These are phyloP conservation scores for Agapornis roseicollis DNA, from an alignment of 2,113 vertebrate species.

Conservation along the genomic window DNA sequence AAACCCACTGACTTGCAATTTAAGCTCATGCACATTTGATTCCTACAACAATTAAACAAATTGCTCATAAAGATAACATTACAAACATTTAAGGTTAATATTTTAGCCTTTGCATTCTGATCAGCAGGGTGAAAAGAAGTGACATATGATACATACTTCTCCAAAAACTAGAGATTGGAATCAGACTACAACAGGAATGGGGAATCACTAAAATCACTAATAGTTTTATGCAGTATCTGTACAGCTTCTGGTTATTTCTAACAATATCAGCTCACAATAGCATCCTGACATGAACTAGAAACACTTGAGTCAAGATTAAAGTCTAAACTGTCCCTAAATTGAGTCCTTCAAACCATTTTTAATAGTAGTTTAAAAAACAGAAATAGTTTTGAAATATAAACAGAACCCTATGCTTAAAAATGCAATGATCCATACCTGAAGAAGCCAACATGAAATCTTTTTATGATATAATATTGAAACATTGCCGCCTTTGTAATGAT, in stretches of 20 bases:
- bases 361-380: neutral
- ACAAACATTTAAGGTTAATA: neutral
- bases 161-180: neutral
- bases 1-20: neutral
- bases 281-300: neutral
- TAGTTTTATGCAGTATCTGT: neutral
- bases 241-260: slow-evolving; percentile 10
- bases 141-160: neutral
- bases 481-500: neutral
- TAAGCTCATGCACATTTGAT: neutral
- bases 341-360: neutral
- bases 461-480: neutral
- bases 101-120: neutral
- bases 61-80: neutral
- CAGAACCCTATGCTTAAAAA: neutral
- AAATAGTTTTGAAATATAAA: neutral
- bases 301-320: neutral
- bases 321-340: neutral
- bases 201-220: neutral
- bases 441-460: neutral
- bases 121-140: neutral
- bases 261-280: neutral
- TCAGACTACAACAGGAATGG: neutral
- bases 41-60: neutral
- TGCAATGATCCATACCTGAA: neutral